phyloP scores from a whole-genome alignment of 92 coral and sea anemone species.

The Porites rus region DNA sequence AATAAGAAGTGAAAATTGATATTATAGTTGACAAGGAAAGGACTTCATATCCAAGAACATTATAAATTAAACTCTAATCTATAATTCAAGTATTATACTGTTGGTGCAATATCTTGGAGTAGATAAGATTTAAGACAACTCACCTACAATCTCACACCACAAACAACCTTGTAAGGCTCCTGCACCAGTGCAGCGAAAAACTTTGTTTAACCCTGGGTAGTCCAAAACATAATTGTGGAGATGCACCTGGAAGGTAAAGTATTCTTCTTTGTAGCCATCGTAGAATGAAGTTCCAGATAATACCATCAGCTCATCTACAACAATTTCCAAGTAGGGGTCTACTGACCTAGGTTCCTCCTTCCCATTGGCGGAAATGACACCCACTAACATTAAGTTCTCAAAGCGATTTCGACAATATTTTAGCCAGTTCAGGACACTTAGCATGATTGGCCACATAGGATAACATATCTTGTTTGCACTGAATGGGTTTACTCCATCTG shows the following conservation, averaged over 20 bases:
- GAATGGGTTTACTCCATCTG: slow-evolving; percentile 68
- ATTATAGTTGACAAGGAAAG: too few relatives aligned
- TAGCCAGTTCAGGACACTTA: slow-evolving; percentile 56
- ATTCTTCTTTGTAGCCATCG: slow-evolving; percentile 55
- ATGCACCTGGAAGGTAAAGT: slow-evolving; percentile 44
- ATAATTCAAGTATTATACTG: too few relatives aligned
- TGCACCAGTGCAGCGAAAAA: slow-evolving; percentile 54
- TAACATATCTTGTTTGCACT: slow-evolving; percentile 46
- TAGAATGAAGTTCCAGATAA: slow-evolving; percentile 55
- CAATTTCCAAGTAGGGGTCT: slow-evolving; percentile 64
- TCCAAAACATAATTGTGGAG: slow-evolving; percentile 61
- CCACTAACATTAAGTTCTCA: slow-evolving; percentile 53
- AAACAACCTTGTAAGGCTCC: slow-evolving; percentile 67
- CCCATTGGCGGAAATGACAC: slow-evolving; percentile 49
- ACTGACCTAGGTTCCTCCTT: slow-evolving; percentile 36
- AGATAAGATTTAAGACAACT: slow-evolving; percentile 6
- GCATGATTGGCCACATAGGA: slow-evolving; percentile 70
- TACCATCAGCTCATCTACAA: slow-evolving; percentile 63
- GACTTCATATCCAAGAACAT: too few relatives aligned
- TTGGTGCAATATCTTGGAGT: too few relatives aligned
- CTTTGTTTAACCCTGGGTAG: slow-evolving; percentile 70
- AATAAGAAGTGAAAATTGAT: too few relatives aligned
- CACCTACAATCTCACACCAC: slow-evolving; percentile 69
- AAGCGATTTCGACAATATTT: slow-evolving; percentile 30
- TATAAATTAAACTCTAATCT: too few relatives aligned